Conservation (phyloP, 64 coral and sea anemone genomes). For the Montipora cactus region DNA sequence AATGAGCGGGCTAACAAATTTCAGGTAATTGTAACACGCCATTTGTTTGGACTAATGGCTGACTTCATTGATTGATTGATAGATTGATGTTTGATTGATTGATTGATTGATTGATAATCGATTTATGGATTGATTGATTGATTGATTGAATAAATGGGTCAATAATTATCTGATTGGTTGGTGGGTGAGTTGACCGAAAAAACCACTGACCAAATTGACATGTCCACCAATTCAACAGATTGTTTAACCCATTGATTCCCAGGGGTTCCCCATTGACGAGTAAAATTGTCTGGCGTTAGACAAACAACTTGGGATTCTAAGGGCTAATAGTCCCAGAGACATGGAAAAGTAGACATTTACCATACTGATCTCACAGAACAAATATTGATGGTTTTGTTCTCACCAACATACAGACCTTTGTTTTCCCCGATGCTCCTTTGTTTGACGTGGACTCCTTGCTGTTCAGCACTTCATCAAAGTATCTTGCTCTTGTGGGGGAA, state of each 20-base stretch:
- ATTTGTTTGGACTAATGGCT: not conserved
- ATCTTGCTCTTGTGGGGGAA: slow-evolving; percentile 85
- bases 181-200: too few relatives aligned
- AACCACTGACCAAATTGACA: not conserved
- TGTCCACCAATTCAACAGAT: not conserved
- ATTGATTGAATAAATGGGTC: not conserved
- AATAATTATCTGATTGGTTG: too few relatives aligned
- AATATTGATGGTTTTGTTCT: not conserved
- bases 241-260: too few relatives aligned
- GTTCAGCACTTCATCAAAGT: slow-evolving; percentile 79
- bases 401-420: slow-evolving; percentile 54
- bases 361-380: not conserved
- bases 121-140: not conserved
- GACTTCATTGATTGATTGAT: not conserved
- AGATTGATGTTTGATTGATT: not conserved
- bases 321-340: too few relatives aligned
- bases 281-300: too few relatives aligned
- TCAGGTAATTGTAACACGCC: slow-evolving; percentile 67
- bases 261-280: too few relatives aligned
- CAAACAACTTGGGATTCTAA: too few relatives aligned
- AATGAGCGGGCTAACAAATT: slow-evolving; percentile 86
- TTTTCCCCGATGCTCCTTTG: slow-evolving; percentile 78
- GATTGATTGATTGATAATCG: not conserved
- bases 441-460: slow-evolving; percentile 77
- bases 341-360: not conserved